These are phyloP conservation scores for Ornithoptera priamus DNA, from an alignment of 2,888 invertebrate genomes.

Conservation along the genomic window DNA sequence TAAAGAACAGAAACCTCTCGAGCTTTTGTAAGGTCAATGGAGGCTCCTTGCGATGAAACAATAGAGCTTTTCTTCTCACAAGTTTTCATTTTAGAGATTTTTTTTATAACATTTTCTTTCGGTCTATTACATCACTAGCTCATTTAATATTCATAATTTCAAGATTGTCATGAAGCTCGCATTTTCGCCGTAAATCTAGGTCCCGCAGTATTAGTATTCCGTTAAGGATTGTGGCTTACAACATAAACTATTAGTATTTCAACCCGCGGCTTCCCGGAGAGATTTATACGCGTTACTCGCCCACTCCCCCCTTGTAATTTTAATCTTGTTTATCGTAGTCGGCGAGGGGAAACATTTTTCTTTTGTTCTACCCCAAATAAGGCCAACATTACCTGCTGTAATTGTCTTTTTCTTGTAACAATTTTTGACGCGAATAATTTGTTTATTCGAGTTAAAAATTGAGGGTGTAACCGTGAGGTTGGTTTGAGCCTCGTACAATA, in stretches of 20 bases:
- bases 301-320: conserved; percentile 55
- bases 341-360: conserved; percentile 25
- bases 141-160: conserved; percentile 35
- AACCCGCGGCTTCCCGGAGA: conserved; percentile 39
- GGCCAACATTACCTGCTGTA: conserved; percentile 13
- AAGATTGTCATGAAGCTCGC: conserved; percentile 40
- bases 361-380: conserved; percentile 26
- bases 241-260: conserved; percentile 41
- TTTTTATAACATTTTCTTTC: neutral
- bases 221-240: conserved; percentile 38
- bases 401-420: conserved; percentile 9
- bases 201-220: conserved; percentile 42
- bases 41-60: neutral
- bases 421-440: neutral
- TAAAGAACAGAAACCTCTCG: no score
- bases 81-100: neutral
- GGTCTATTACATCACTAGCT: neutral
- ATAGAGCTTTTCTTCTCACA: neutral
- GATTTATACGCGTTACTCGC: conserved; percentile 51
- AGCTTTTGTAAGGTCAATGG: neutral
- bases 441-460: no score
- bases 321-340: conserved; percentile 61
- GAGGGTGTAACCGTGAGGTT: no score
- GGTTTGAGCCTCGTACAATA: no score
- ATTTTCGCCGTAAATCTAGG: conserved; percentile 36